Evolutionary conservation across 2,888 invertebrate species (phyloP), one percentile per base, ranked within the genome.

Genomic region (Epiblema foenella): DNA sequence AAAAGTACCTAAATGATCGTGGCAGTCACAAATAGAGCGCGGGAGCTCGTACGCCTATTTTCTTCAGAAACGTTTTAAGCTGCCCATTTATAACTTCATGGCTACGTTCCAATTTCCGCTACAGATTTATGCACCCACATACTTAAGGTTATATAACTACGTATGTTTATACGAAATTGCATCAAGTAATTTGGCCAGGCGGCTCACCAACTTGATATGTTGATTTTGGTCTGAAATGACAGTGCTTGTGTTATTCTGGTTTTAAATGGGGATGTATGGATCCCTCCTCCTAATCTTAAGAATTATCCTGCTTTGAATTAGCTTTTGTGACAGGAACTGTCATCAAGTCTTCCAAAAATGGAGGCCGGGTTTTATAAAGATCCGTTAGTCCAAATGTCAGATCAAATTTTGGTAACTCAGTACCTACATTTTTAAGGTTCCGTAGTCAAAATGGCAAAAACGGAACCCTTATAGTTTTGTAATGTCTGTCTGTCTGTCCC

Each of bases 41-140:
- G 58, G 49, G 49, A 52, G 24, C 62, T 39, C 17, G 58, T 46
- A 51, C 67, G 63, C 63, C 57, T 49, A 49, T 74, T 74, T 56
- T 69, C 64, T 73, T 74, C 75, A 73, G 73, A 76, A 79, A 69
- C 68, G 75, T 77, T 81, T 78, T 76, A 73, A 78, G 75, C 73
- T 76, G 67, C 75, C 76, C 84, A 83, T 86, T 86, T 85, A 86
- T 83, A 77, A 77, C 74, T 58, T 60, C 58, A 73, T 84, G 85
- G 86, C 81, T 72, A 75, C 72, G 75, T 77, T 85, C 86, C 84
- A 85, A 83, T 74, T 75, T 77, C 73, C 75, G 76, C 74, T 72
- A 76, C 75, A 73, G 80, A 85, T 84, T 85, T 85, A 85, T 85
- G 76, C 75, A 72, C 75, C 75, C 75, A 77, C 74, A 74, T 76